Base-by-base conservation (phyloP, 2,797 vertebrate species). In the Silurus lanzhouensis region DNA sequence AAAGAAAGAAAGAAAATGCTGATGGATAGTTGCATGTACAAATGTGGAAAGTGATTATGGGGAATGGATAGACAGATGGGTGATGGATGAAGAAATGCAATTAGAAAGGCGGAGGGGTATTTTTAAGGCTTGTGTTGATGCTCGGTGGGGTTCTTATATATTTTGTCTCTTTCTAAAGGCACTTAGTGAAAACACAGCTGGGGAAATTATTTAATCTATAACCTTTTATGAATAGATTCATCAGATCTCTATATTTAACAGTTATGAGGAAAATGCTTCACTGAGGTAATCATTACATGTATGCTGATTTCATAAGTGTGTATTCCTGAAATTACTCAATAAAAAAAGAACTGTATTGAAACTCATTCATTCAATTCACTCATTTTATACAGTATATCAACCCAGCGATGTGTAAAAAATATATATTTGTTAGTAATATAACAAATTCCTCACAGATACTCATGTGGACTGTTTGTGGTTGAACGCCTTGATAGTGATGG, bases 191-290 rank as follows among this genome's bases (percentile, higher is more conserved):
- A 25, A 52, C 52, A 52, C 14, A 27, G 60, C 48, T 58, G 55
- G 9, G 15, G 19, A 78, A 78, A 78, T 60, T 3, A 61, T 31
- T 22, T 10, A 52, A 52, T 52, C 48, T 52, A 52, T 52, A 52
- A 52, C 48, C 48, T 52, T 52, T 52, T 52, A 52, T 52, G 48
- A 52, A 20, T 20, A 48, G 3, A 77, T 9, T 31, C 10, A 57
- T 71, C 15, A 17, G 19, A 60, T 46, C 2, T 82, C 25, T 60
- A 61, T 72, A 44, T 82, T 38, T 67, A 82, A 72, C 44, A 14
- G 5, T 25, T 70, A 20, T 17, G 52, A 66, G 19, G 94, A 52
- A 52, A 52, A 52, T 99, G 98, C 91, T 99, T 14, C 99, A 95
- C 96, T 63, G 17, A 64, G 22, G 52, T 20, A 25, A 75, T 63